These are phyloP conservation scores for Rotaria sp. DNA, from an alignment of 2,888 invertebrate species.

Conservation along the genomic window DNA sequence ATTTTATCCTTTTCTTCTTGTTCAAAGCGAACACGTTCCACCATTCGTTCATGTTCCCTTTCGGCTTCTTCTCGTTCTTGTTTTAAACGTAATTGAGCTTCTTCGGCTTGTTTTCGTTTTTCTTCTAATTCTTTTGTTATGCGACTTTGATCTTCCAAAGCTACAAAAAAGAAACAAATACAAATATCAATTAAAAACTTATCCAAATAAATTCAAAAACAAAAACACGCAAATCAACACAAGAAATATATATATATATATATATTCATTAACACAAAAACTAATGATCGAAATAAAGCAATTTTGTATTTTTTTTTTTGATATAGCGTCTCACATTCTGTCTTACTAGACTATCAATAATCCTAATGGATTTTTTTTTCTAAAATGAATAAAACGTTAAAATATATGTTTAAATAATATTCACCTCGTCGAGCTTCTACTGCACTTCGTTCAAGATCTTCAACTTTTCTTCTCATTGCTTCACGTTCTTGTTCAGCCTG, in stretches of 20 bases:
- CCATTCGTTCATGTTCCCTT: slow-evolving; percentile 81
- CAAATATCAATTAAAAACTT: not conserved
- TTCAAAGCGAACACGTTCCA: slow-evolving; percentile 86
- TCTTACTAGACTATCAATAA: not conserved
- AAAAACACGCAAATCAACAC: not conserved
- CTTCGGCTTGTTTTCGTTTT: slow-evolving; percentile 83
- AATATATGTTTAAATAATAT: not conserved
- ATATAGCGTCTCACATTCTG: not conserved
- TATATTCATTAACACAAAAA: not conserved
- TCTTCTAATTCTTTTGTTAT: slow-evolving; percentile 78
- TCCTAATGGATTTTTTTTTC: not conserved
- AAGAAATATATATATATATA: too few relatives aligned
- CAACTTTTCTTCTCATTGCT: slow-evolving; percentile 4
- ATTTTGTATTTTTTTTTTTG: not conserved
- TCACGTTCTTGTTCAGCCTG: slow-evolving; percentile 20
- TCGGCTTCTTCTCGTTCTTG: slow-evolving; percentile 60
- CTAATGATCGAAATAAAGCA: not conserved
- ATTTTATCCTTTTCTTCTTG: slow-evolving; percentile 56
- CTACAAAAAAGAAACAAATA: slow-evolving; percentile 24
- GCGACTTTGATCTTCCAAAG: slow-evolving; percentile 60
- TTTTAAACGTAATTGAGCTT: slow-evolving; percentile 61
- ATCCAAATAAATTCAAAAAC: not conserved
- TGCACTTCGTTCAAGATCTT: not conserved
- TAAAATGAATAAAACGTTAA: not conserved
- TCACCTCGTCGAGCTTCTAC: not conserved